Base-by-base conservation (phyloP, 1,140 invertebrate species). In the Saccostrea glomerata region DNA sequence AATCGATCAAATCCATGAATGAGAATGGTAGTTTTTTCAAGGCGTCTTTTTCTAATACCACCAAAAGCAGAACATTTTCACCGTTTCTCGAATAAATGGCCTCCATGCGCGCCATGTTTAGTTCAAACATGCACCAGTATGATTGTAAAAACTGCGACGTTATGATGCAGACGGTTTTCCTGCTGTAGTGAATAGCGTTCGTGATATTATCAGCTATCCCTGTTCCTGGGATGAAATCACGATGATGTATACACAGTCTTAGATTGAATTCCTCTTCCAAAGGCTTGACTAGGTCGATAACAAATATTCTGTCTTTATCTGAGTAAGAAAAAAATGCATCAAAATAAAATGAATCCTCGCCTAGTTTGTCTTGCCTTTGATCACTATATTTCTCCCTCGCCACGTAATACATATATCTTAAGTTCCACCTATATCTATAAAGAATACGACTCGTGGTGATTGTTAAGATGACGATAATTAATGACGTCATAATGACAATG, bases 71-170 rank as follows among this genome's bases (percentile, higher is more conserved):
- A 85, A 91, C 86, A 73, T 89, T 85, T 47, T 86, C 70, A 17
- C 89, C 92, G 66, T 84, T 60, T 77, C 89, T 73, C 6, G 91
- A 90, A 63, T 92, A 87, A 54, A 91, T 86, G 55, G 89, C 86
- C 36, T 93, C 91, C 91, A 92, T 91, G 30, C 86, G 82, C 6
- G 92, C 92, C 92, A 92, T 94, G 88, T 96, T 96, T 15, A 96
- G 96, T 92, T 97, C 96, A 96, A 97, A 97, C 70, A 95, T 90
- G 92, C 96, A 97, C 96, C 96, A 97, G 55, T 96, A 95, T n/a
- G 96, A 97, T 87, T 95, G 95, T 0, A 96, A 95, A 93, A 97
- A 97, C 77, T 95, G 94, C 89, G 96, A 95, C 86, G 96, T 96
- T 55, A 97, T 95, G 15, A 97, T 92, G 58, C 97, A 93, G 60